Percentiles rank a stretch among this genome's conserved stretches.
Conservation (phyloP, 2,888 invertebrate species). For the Drosophila macrothrix region DNA sequence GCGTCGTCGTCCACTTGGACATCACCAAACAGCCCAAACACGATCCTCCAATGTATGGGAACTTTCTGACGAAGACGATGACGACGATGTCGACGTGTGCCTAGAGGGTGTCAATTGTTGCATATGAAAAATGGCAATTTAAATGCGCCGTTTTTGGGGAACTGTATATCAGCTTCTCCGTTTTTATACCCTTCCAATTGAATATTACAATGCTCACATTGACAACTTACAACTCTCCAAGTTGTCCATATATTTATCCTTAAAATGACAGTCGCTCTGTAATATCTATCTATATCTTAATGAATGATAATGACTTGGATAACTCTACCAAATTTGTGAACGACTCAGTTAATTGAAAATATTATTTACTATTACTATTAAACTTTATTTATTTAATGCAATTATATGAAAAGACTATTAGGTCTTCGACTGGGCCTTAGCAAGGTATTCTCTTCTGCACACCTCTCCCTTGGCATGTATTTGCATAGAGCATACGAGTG, state of each 20-base stretch:
- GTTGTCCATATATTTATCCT: neutral
- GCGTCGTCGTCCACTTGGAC: conserved; percentile 43
- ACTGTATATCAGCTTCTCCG: conserved; percentile 31
- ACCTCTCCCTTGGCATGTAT: conserved; percentile 39
- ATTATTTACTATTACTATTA: neutral
- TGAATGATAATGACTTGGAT: neutral
- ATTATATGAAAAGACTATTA: conserved; percentile 10
- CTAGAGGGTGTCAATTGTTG: conserved; percentile 83
- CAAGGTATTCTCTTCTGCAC: neutral
- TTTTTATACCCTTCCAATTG: conserved; percentile 21
- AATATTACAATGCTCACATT: neutral
- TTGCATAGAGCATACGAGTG: conserved; percentile 45
- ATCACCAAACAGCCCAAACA: conserved; percentile 58
- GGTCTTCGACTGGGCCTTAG: neutral
- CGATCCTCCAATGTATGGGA: conserved; percentile 67
- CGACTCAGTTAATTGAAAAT: neutral
- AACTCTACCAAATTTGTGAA: neutral
- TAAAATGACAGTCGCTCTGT: neutral
- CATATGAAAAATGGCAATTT: conserved; percentile 76
- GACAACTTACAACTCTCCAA: neutral
- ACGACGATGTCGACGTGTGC: conserved; percentile 70
- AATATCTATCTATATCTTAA: neutral
- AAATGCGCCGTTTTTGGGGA: conserved; percentile 63
- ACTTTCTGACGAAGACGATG: conserved; percentile 55
- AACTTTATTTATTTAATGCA: neutral